phyloP scores from a whole-genome alignment of 1,140 invertebrate genomes.

The Drosophila littoralis region DNA sequence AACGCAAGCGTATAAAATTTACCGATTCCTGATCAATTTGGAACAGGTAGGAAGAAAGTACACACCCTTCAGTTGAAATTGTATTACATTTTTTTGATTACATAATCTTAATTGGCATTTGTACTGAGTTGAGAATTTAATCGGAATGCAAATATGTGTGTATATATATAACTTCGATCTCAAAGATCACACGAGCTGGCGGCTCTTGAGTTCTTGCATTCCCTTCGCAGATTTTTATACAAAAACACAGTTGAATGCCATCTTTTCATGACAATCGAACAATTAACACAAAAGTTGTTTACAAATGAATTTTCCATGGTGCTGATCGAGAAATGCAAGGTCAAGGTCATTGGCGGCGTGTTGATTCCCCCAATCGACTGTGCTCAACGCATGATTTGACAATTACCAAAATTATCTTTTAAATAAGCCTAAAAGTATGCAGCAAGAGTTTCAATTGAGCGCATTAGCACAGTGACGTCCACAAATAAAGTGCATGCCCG shows the following conservation, averaged over 20 bases:
- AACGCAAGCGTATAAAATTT: too few relatives aligned
- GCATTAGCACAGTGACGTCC: constrained; percentile 3
- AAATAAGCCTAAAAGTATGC: constrained; percentile 10
- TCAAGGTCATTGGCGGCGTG: background rate
- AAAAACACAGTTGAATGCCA: background rate
- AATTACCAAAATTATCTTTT: too few relatives aligned
- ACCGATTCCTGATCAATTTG: background rate
- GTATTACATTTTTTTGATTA: background rate
- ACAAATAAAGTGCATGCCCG: background rate
- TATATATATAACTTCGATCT: too few relatives aligned
- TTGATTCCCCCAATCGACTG: too few relatives aligned
- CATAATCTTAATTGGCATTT: background rate
- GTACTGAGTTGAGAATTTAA: too few relatives aligned
- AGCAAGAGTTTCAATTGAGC: background rate
- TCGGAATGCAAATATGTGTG: too few relatives aligned
- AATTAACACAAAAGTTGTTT: background rate
- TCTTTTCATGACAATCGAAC: background rate
- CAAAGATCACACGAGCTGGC: too few relatives aligned
- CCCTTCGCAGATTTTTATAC: too few relatives aligned
- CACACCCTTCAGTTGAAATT: background rate
- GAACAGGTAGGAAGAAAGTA: background rate
- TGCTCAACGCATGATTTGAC: too few relatives aligned
- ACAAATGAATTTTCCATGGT: background rate
- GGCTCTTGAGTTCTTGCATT: too few relatives aligned
- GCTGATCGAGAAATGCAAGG: background rate